Evolutionary conservation across 2,888 invertebrate genomes (phyloP).

Genomic region (Thelaira solivaga): DNA sequence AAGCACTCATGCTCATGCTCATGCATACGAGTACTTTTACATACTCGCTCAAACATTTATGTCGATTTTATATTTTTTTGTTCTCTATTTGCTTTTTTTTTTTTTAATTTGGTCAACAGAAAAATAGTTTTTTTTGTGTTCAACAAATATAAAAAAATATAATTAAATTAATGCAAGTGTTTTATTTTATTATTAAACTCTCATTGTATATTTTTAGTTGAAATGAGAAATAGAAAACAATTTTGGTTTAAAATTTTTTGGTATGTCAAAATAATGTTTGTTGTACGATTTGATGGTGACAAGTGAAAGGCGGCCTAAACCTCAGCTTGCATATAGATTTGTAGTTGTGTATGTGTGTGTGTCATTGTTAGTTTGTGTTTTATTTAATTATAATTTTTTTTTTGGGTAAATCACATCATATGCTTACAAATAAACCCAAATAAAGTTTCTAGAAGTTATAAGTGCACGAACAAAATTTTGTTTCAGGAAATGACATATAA

Average conservation of each 20-base stretch:
- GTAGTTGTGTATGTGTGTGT: background rate
- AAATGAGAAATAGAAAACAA: background rate
- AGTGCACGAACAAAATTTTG: background rate
- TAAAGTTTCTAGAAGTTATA: background rate
- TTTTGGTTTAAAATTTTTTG: background rate
- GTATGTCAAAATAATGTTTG: background rate
- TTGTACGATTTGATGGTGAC: background rate
- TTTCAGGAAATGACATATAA: slow-evolving; percentile 5
- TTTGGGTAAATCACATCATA: background rate
- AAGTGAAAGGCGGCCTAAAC: slow-evolving; percentile 17
- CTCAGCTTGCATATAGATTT: background rate
- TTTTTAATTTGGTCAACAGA: slow-evolving; percentile 24
- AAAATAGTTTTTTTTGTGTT: background rate
- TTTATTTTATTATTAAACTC: slow-evolving; percentile 18
- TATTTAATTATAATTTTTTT: background rate
- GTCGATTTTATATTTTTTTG: background rate
- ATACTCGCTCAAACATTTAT: background rate
- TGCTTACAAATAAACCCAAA: slow-evolving; percentile 15
- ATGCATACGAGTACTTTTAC: background rate
- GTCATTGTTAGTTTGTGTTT: background rate
- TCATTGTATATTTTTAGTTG: background rate
- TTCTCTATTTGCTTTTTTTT: background rate
- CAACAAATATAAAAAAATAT: background rate
- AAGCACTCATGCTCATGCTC: too few relatives aligned
- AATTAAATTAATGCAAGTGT: slow-evolving; percentile 34